Evolutionary conservation across 2,888 invertebrate genomes (phyloP), one percentile per base, ranked within the genome.

Genomic region (Aradus depressus): DNA sequence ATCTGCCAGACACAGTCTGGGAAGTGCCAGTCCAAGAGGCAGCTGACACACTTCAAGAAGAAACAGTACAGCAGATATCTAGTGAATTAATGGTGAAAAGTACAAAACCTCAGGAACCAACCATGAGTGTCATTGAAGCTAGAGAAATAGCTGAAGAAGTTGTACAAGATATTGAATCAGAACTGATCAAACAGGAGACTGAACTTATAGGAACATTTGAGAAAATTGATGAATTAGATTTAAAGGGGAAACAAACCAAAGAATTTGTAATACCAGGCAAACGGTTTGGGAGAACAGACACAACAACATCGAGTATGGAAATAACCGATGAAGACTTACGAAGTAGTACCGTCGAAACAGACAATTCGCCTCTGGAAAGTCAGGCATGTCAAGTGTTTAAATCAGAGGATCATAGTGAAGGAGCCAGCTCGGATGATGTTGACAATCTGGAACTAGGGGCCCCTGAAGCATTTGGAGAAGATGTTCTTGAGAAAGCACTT

Each of bases 331-430:
- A 82, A 71, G 82, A 82, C 63, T 73, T 82, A 59, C 74, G 75
- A 61, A 81, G 79, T 63, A 81, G 80, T 63, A 80, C 80, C 49
- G 74, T 75, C 55, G 80, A 80, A 63, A 75, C 76, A 55, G 80
- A 80, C 66, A 73, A 76, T 59, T 77, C 79, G 55, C 77, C 77
- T 65, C 72, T 75, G 64, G 77, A 76, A 71, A 74, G 74, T 69
- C 73, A 73, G 59, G 54, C 48, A 28, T 51, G 51, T 16, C 31
- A 23, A 12, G 31, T 43, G 16, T 37, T 38, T 26, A 49, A 47
- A 43, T n/a, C n/a, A n/a, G 55, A 57, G 37, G 53, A 52, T 21
- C 39, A 54, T 8, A 38, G 47, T 47, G 59, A 58, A 23, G 56
- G 57, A 35, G 52, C 57, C 25, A 54, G 53, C 39, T 54, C 53